A percentile compares a stretch with the other conserved stretches of the same genome.
Evolutionary conservation across 30 jellyfish, hydroid and myxozoan genomes (phyloP).

Genomic region (Turritopsis rubra): DNA sequence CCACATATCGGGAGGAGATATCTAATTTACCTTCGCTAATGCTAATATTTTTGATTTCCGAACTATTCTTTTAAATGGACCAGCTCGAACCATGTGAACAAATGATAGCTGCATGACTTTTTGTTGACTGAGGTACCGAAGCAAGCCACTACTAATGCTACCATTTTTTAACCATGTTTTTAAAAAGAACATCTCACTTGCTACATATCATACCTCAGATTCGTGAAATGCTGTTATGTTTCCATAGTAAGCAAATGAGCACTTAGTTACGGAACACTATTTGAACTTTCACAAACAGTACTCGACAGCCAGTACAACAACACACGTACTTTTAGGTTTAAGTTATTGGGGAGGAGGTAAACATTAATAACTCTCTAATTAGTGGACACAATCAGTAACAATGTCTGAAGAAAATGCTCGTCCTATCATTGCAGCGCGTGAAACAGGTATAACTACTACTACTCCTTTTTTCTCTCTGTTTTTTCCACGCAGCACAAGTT

Average conservation of each 20-base stretch:
- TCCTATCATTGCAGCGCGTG: constrained; percentile 86
- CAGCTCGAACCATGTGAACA: constrained; percentile 35
- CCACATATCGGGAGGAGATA: not conserved
- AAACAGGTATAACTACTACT: constrained; percentile 79
- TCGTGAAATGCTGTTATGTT: not conserved
- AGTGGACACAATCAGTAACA: not conserved
- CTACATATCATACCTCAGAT: not conserved
- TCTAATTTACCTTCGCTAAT: constrained; percentile 24
- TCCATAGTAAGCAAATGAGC: not conserved
- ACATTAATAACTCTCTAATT: not conserved
- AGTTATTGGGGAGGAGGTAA: not conserved
- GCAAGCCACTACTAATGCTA: not conserved
- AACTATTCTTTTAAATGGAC: constrained; percentile 13
- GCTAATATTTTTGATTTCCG: constrained; percentile 12
- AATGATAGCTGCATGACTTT: constrained; percentile 20
- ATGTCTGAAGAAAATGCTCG: not conserved
- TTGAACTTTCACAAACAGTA: not conserved
- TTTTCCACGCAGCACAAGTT: no score
- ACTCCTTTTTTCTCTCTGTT: not conserved
- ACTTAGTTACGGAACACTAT: not conserved
- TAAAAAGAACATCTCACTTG: not conserved
- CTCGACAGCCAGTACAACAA: not conserved
- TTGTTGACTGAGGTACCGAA: no score
- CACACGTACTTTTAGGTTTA: not conserved
- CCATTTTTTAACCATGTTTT: not conserved